Evolutionary conservation across 2,113 vertebrate genomes (phyloP), one percentile per base, ranked within the genome.

Genomic region (Ammospiza nelsoni): DNA sequence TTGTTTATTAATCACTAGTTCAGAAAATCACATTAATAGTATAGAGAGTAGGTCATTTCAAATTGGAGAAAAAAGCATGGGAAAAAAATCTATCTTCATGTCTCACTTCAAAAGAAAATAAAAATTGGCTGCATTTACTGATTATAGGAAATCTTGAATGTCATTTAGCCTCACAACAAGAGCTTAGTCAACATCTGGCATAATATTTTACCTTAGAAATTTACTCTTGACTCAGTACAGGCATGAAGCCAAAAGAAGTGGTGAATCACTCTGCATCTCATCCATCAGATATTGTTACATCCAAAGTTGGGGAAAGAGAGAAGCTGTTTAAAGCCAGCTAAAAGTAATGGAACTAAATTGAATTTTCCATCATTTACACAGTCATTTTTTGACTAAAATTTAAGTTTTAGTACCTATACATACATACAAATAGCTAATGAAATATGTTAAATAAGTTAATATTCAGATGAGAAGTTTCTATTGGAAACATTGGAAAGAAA

Each of bases 131-230:
- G 90, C 3, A 6, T 91, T 89, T 85, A 75, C 61, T 85, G 91
- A 48, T 48, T 74, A 95, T 61, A 84, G 27, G 18, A 94, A 95
- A 95, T 91, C 55, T 92, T 57, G 52, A 68, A 87, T 92, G 62
- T 72, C 48, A 92, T 93, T 59, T 80, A 96, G 46, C 37, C 73
- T 92, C 80, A 89, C 78, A 96, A 71, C 44, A 93, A 81, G 93
- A 75, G 66, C 49, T 96, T 96, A 96, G 72, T 96, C 93, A 97
- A 96, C 93, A 97, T 94, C 80, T 95, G 83, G 83, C 54, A 92
- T 33, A 39, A 59, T 92, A 91, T 90, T 95, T 91, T 85, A 89
- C 84, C 43, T 91, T 58, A n/a, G 52, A 97, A 93, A 49, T 59
- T 91, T 95, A 79, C 41, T 92, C 92, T 96, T 95, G 87, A 95